Base-by-base conservation (phyloP, 2,888 invertebrate species). In the Crioceris asparagi region DNA sequence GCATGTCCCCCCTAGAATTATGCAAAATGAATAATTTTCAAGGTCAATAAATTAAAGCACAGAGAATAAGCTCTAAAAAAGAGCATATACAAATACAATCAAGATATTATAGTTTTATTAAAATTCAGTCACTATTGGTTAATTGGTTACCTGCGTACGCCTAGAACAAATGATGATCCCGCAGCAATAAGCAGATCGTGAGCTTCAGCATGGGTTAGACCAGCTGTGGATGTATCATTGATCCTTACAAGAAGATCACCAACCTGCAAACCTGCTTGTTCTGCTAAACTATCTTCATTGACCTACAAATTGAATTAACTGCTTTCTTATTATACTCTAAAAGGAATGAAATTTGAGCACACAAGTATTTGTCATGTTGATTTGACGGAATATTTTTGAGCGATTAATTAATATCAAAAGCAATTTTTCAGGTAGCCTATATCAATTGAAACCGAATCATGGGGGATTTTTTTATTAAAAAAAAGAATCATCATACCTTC, bases 181-280 rank as follows among this genome's bases (percentile, higher is more conserved):
- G 82, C 77, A 36, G 72, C 66, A 32, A 75, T 66, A 43, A 92
- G 78, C 38, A 76, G 69, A 46, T 79, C 76, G 57, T 85, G 82
- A 2, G 86, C 86, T 50, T 80, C 78, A 27, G 79, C 78, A 56
- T 90, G 91, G 7, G 79, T 72, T 61, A 90, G 66, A 27, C 71
- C 69, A 35, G 72, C 70, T 6, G 84, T 74, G 31, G 77, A 68
- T 23, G 69, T 67, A 40, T 80, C 79, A 58, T 84, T 83, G 47
- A 94, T 77, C 46, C 76, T 73, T 23, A 85, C 70, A 46, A 96
- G 73, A 23, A 81, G 70, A 66, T 96, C 94, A n/a, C 90, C 91
- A 10, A 82, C 75, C 55, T 75, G 72, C 16, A 96, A 66, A 1
- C 92, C 93, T 40, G 80, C 80, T 47, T 75, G 68, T 57, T 88